phyloP scores from a whole-genome alignment of 2,113 vertebrate genomes.

The Megaceryle torquata region DNA sequence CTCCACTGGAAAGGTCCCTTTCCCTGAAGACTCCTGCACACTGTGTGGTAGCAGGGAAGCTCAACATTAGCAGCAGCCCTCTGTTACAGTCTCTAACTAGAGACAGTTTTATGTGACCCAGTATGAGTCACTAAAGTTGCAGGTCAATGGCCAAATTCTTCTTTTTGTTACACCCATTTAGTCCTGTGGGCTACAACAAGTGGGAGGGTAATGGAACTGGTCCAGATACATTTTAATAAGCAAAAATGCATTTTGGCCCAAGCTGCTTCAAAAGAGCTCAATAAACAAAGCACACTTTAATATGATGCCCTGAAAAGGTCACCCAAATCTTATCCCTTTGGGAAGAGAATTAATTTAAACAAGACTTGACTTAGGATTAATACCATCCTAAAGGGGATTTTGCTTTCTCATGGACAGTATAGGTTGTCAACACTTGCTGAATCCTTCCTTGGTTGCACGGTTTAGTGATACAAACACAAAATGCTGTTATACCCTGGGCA shows the following conservation, averaged over 20 bases:
- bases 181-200: not conserved
- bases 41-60: not conserved
- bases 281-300: conserved; percentile 31
- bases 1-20: not conserved
- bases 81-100: not conserved
- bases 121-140: not conserved
- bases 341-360: not conserved
- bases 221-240: conserved; percentile 29
- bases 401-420: not conserved
- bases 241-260: conserved; percentile 11
- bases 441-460: not conserved
- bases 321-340: not conserved
- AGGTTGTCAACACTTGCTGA: not conserved
- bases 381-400: not conserved
- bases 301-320: not conserved
- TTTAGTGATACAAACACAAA: not conserved
- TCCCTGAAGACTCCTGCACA: fast-evolving
- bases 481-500: not conserved
- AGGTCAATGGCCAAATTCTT: conserved; percentile 43
- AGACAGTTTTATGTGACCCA: not conserved
- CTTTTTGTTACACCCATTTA: conserved; percentile 34
- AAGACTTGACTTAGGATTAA: not conserved
- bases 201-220: not conserved
- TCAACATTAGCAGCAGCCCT: not conserved
- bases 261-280: not conserved